Evolutionary conservation across 2,888 invertebrate species (phyloP).

Genomic region (Polylopha cassiicola): DNA sequence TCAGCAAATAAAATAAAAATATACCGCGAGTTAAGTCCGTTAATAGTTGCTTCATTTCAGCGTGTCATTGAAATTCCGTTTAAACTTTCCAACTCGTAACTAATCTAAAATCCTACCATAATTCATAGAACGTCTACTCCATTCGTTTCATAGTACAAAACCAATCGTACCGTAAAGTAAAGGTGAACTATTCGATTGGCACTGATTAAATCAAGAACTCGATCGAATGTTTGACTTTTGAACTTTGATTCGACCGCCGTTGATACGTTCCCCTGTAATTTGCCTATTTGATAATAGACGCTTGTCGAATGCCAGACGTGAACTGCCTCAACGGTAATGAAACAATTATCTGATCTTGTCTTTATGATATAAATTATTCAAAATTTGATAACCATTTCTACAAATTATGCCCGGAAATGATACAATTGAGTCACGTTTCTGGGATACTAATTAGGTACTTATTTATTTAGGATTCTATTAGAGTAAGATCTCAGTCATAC

Average conservation of each 20-base stretch:
- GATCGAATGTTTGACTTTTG: conserved; percentile 21
- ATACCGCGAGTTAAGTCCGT: no score
- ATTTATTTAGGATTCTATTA: no score
- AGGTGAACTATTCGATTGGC: conserved; percentile 17
- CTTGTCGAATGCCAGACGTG: conserved; percentile 4
- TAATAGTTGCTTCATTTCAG: no score
- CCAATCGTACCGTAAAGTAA: conserved; percentile 20
- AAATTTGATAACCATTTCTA: no score
- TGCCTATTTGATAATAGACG: conserved; percentile 4
- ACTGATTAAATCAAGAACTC: conserved; percentile 21
- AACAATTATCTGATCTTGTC: conserved; percentile 6
- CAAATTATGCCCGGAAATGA: no score
- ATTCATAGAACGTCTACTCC: background rate
- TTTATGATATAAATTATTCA: background rate
- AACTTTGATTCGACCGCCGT: conserved; percentile 22
- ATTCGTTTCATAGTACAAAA: conserved; percentile 9
- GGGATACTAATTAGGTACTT: no score
- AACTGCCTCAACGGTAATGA: conserved; percentile 7
- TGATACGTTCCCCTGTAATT: conserved; percentile 10
- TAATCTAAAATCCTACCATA: no score
- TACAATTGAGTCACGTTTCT: no score
- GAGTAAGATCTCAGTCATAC: no score
- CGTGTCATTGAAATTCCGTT: no score
- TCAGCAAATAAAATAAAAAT: no score
- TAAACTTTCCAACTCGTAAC: no score